Evolutionary conservation across 2,113 vertebrate species (phyloP), one percentile per base, ranked within the genome.

Genomic region (Probosciger aterrimus): DNA sequence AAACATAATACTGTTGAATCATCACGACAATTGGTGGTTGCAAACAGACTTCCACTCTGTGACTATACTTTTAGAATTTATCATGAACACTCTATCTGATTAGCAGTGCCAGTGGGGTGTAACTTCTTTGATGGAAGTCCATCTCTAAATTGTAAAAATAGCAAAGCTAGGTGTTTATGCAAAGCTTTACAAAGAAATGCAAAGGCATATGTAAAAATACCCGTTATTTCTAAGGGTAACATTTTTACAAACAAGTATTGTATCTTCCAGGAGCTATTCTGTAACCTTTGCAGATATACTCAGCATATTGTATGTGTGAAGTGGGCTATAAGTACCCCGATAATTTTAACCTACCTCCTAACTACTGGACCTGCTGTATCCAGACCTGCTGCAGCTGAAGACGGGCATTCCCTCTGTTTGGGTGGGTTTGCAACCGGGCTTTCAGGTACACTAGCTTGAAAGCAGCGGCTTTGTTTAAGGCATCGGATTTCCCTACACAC

Each of bases 391-490:
- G 23, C 46, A 71, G 31, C 27, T 8, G 14, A 39, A 25, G 24
- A 18, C 1, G 0, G 5, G 17, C 11, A 3, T 31, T 47, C 25
- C 27, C 49, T 33, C 80, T 17, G 25, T 62, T 47, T 1, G 4
- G 18, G 35, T 0, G 1, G 13, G 9, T n/a, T 31, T 57, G 37
- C 24, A 39, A 7, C 5, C 1, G 4, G 23, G 24, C 43, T 60
- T 68, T 62, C 22, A 27, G 30, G 17, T 17, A 14, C 10, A 3
- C 10, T 4, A 12, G 11, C 9, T 44, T 31, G 23, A 27, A n/a
- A 59, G 20, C 5, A 7, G 18, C 1, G 0, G 20, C 59, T 41
- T 41, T 46, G 43, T 11, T n/a, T 9, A 35, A 43, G 16, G 14
- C 30, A 10, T 11, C 4, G 2, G 20, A 10, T 30, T 12, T 33